Evolutionary conservation across 2,888 invertebrate genomes (phyloP), one percentile per base, ranked within the genome.

Genomic region (Troilus luridus): DNA sequence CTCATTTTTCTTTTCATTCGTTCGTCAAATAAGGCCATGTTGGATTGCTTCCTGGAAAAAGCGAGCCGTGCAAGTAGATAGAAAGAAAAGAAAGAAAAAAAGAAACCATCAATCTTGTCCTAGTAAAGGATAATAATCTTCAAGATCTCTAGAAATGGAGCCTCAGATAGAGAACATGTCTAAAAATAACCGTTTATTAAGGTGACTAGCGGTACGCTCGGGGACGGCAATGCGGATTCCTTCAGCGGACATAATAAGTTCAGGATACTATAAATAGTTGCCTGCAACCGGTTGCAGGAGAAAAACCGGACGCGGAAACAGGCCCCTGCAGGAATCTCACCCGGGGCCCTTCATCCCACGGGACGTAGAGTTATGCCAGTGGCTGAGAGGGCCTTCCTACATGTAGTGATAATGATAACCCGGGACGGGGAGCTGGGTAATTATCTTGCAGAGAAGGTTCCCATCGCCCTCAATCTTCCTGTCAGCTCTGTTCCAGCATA

Each of bases 271-370:
- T 56, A 85, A 85, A 85, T 85, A 85, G 85, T 85, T 54, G 85
- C n/a, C 85, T 85, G 85, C 85, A 85, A 85, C 85, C 85, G 85
- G 85, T 85, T 85, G 85, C 56, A 58, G 85, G 54, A 85, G 54
- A 85, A 85, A 85, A 85, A 85, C 85, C 85, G 85, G 85, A 85
- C 85, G 85, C 85, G 85, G 85, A 85, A 85, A 85, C 85, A 85
- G 85, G 56, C 21, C 85, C n/a, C 85, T 85, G 56, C 12, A 58
- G 85, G 85, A 85, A 85, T 85, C 85, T 58, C 54, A 19, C 14
- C 1, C n/a, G 41, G 41, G 72, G 41, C 72, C 72, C 72, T 77
- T 77, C 72, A 77, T 77, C 72, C 72, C 17, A 27, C 41, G 72
- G 72, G 67, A 41, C 19, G 41, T 77, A 77, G 41, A 77, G 27